Conservation (phyloP, 2,888 invertebrate genomes). For the Hipparchia semele region DNA sequence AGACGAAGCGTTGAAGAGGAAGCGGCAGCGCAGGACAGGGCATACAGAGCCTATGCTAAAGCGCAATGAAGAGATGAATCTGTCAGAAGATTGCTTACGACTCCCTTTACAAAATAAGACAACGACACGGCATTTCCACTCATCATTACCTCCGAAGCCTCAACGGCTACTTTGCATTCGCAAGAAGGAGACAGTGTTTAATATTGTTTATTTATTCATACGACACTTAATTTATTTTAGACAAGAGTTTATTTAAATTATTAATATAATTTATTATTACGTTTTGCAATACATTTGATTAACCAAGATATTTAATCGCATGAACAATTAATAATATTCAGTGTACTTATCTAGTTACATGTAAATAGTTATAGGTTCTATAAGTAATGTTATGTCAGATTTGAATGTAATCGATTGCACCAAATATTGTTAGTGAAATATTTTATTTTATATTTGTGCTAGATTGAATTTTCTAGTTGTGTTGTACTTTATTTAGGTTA, state of each 20-base stretch:
- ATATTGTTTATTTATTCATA: conserved; percentile 47
- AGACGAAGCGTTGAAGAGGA: conserved; percentile 84
- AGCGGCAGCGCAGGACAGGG: conserved; percentile 85
- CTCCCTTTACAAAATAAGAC: conserved; percentile 67
- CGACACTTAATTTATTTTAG: conserved; percentile 46
- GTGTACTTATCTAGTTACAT: conserved; percentile 34
- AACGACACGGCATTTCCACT: conserved; percentile 47
- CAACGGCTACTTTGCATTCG: conserved; percentile 52
- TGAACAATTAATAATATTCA: conserved; percentile 32
- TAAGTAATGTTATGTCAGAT: conserved; percentile 25
- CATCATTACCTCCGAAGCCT: conserved; percentile 46
- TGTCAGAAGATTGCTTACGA: conserved; percentile 59
- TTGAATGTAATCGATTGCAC: conserved; percentile 38
- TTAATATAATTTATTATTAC: conserved; percentile 32
- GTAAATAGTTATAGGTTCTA: conserved; percentile 40
- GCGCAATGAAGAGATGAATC: conserved; percentile 56
- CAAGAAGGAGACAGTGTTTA: conserved; percentile 52
- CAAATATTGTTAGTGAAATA: conserved; percentile 31
- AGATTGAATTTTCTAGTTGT: conserved; percentile 27
- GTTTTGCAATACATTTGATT: conserved; percentile 41
- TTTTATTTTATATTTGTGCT: conserved; percentile 17
- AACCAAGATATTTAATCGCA: conserved; percentile 45
- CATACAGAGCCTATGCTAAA: conserved; percentile 81
- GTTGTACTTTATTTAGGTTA: conserved; percentile 47
- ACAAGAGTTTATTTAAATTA: conserved; percentile 45